These are phyloP conservation scores for Pseudorasbora parva DNA, from an alignment of 2,113 vertebrate species.

Conservation along the genomic window DNA sequence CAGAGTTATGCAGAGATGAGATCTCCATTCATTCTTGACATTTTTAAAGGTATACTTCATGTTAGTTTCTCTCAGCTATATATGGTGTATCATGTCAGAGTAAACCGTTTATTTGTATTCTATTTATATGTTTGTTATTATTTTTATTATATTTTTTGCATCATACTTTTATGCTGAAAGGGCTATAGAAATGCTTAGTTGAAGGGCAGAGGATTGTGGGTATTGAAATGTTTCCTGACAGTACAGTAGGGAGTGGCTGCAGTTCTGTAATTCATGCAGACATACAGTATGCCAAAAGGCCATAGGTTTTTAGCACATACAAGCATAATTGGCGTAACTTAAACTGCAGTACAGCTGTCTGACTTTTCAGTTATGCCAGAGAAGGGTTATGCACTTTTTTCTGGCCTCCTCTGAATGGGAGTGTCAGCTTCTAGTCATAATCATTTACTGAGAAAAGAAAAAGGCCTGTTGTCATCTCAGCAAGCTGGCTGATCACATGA, in stretches of 20 bases:
- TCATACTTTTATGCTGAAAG: background rate
- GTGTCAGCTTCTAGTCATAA: conserved; percentile 36
- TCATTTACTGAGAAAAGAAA: conserved; percentile 28
- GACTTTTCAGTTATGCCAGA: conserved; percentile 35
- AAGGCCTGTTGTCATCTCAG: conserved; percentile 50
- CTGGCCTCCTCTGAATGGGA: background rate
- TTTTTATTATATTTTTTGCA: background rate
- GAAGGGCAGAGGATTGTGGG: conserved; percentile 13
- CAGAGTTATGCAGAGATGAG: conserved; percentile 1
- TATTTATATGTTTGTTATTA: background rate
- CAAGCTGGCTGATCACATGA: conserved; percentile 30
- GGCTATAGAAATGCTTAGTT: background rate
- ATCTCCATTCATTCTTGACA: background rate
- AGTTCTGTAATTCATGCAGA: conserved; percentile 27
- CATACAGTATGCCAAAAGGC: conserved; percentile 18
- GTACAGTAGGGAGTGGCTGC: conserved; percentile 13
- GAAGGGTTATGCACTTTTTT: conserved; percentile 30
- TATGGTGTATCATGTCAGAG: no score
- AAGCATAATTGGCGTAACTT: conserved; percentile 27
- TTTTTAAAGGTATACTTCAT: no score
- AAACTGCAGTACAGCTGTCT: conserved; percentile 33
- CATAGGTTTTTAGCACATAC: conserved; percentile 25
- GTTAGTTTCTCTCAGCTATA: background rate
- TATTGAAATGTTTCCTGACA: conserved; percentile 11
- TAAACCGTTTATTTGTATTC: no score